Percentiles rank a stretch among this genome's conserved stretches.
Evolutionary conservation across 1,140 invertebrate species (phyloP).

Genomic region (Pseudomyrmex gracilis): DNA sequence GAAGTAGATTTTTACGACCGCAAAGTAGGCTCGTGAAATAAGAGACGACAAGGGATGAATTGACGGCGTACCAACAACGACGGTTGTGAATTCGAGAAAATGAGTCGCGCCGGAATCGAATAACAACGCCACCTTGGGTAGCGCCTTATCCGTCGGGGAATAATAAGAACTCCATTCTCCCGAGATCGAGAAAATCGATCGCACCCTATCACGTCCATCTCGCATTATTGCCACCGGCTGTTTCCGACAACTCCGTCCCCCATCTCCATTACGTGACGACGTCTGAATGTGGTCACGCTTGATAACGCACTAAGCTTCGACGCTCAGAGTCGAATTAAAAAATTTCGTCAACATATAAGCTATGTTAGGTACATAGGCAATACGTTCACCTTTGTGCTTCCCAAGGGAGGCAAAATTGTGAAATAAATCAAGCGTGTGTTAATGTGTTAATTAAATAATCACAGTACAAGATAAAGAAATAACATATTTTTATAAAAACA

Average conservation of each 20-base stretch:
- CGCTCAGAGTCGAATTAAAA: slow-evolving; percentile 31
- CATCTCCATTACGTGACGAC: neutral
- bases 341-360: neutral
- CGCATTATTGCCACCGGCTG: slow-evolving; percentile 72
- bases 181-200: slow-evolving; percentile 73
- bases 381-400: too few relatives aligned
- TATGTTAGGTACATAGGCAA: too few relatives aligned
- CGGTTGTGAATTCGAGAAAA: slow-evolving; percentile 44
- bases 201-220: slow-evolving; percentile 68
- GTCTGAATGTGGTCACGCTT: slow-evolving; percentile 59
- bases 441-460: too few relatives aligned
- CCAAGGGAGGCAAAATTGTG: too few relatives aligned
- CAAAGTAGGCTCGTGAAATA: slow-evolving; percentile 62
- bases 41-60: neutral
- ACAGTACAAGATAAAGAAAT: too few relatives aligned
- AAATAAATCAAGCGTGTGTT: too few relatives aligned
- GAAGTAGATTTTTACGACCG: slow-evolving; percentile 67
- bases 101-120: slow-evolving; percentile 60
- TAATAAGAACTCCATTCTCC: slow-evolving; percentile 68
- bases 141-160: slow-evolving; percentile 53
- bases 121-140: slow-evolving; percentile 63
- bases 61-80: neutral
- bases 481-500: too few relatives aligned
- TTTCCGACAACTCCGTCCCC: slow-evolving; percentile 63
- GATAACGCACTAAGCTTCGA: neutral